Evolutionary conservation across 2,888 invertebrate species (phyloP).

Genomic region (Caradrina clavipalpis): DNA sequence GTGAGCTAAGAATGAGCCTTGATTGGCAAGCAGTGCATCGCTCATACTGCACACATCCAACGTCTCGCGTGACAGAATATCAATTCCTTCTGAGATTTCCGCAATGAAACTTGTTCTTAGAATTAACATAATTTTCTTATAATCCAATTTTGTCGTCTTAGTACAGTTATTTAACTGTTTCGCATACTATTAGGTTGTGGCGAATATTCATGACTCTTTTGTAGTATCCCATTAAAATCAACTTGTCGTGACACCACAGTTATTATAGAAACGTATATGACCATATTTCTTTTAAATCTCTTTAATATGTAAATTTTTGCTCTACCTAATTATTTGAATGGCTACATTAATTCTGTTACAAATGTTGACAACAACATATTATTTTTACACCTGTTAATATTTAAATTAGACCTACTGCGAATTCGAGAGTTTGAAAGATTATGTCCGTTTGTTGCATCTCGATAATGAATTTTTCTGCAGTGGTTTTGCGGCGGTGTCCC

Average conservation of each 20-base stretch:
- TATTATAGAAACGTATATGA: slow-evolving; percentile 39
- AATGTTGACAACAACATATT: slow-evolving; percentile 10
- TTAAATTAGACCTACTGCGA: background rate
- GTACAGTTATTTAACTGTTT: slow-evolving; percentile 74
- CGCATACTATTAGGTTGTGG: slow-evolving; percentile 47
- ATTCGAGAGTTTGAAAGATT: slow-evolving; percentile 7
- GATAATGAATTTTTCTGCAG: slow-evolving; percentile 5
- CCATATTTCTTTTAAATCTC: slow-evolving; percentile 32
- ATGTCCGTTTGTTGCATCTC: slow-evolving; percentile 4
- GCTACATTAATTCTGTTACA: slow-evolving; percentile 26
- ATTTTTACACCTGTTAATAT: slow-evolving; percentile 16
- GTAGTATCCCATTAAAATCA: slow-evolving; percentile 59
- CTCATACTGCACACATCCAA: slow-evolving; percentile 65
- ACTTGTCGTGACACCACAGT: slow-evolving; percentile 49
- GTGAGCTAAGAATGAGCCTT: slow-evolving; percentile 72
- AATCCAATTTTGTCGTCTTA: slow-evolving; percentile 64
- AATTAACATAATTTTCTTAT: slow-evolving; percentile 69
- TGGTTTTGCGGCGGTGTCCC: slow-evolving; percentile 5
- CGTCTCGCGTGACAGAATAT: slow-evolving; percentile 63
- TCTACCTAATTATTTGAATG: slow-evolving; percentile 38
- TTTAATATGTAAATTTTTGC: slow-evolving; percentile 53
- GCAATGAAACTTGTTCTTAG: slow-evolving; percentile 57
- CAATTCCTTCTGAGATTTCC: slow-evolving; percentile 63
- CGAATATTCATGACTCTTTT: slow-evolving; percentile 62
- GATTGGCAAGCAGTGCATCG: slow-evolving; percentile 84